Percentiles rank a stretch among this genome's conserved stretches.
Evolutionary conservation across 2,113 vertebrate genomes (phyloP).

Genomic region (Stigmatopora argus): DNA sequence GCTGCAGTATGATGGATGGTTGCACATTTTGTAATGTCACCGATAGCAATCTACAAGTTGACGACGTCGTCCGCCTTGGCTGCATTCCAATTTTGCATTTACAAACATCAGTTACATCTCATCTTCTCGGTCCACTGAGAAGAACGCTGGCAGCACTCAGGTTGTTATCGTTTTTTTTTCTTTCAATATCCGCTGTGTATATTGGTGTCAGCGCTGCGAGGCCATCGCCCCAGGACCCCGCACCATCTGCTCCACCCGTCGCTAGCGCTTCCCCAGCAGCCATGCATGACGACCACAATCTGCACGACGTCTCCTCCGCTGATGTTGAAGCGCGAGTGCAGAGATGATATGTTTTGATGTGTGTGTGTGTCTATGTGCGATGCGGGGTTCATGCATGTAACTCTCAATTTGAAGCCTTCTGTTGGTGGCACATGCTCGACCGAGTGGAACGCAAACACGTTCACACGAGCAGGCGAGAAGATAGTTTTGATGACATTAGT

Average conservation of each 20-base stretch:
- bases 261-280: constrained; percentile 51
- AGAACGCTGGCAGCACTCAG: constrained; percentile 38
- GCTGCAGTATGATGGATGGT: constrained; percentile 44
- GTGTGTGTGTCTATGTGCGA: constrained; percentile 18
- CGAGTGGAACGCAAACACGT: constrained; percentile 30
- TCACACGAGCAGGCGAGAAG: constrained; percentile 14
- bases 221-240: constrained; percentile 55
- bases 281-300: constrained; percentile 63
- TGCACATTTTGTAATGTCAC: constrained; percentile 41
- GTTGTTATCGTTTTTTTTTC: constrained; percentile 16
- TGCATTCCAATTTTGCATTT: constrained; percentile 30
- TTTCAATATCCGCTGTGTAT: constrained; percentile 54
- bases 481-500: constrained; percentile 27
- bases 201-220: constrained; percentile 48
- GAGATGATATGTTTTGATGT: constrained; percentile 20
- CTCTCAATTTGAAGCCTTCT: constrained; percentile 43
- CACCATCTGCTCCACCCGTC: constrained; percentile 63
- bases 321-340: constrained; percentile 34
- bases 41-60: constrained; percentile 59
- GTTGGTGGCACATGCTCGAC: constrained; percentile 44
- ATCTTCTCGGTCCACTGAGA: constrained; percentile 36
- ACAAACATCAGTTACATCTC: constrained; percentile 49
- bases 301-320: constrained; percentile 47
- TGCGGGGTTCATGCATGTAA: constrained; percentile 47
- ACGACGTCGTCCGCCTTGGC: constrained; percentile 42